phyloP scores from a whole-genome alignment of 2,888 invertebrate genomes.

The Bellardia pandia region DNA sequence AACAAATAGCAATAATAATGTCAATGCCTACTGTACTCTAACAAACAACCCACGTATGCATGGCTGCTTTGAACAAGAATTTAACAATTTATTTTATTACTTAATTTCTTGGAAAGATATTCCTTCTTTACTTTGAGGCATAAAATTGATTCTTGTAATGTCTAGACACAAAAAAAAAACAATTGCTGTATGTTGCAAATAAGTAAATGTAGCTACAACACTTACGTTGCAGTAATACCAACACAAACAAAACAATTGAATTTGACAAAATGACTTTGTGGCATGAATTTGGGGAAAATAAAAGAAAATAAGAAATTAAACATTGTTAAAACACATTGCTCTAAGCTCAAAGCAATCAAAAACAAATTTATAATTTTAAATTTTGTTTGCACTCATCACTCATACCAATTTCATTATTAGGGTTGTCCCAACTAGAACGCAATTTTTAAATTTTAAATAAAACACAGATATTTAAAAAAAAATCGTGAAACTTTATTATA shows the following conservation, averaged over 20 bases:
- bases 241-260: slow-evolving; percentile 47
- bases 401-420: not conserved
- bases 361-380: not conserved
- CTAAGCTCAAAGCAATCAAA: not conserved
- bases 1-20: slow-evolving; percentile 32
- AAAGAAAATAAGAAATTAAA: slow-evolving; percentile 26
- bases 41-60: slow-evolving; percentile 60
- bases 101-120: slow-evolving; percentile 69
- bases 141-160: slow-evolving; percentile 67
- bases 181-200: slow-evolving; percentile 36
- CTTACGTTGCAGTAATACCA: slow-evolving; percentile 5
- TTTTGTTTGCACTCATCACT: not conserved
- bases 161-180: slow-evolving; percentile 65
- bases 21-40: slow-evolving; percentile 44
- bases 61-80: slow-evolving; percentile 45
- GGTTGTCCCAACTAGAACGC: no score
- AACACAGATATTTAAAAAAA: no score
- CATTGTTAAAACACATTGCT: not conserved
- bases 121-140: slow-evolving; percentile 51
- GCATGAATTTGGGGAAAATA: slow-evolving; percentile 43
- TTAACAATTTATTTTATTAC: slow-evolving; percentile 64
- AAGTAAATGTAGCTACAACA: not conserved
- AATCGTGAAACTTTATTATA: no score
- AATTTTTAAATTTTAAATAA: no score
- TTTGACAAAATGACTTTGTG: slow-evolving; percentile 50